Percentiles rank a stretch among this genome's conserved stretches.
Evolutionary conservation across 2,888 invertebrate genomes (phyloP).

Genomic region (Adela reaumurella): DNA sequence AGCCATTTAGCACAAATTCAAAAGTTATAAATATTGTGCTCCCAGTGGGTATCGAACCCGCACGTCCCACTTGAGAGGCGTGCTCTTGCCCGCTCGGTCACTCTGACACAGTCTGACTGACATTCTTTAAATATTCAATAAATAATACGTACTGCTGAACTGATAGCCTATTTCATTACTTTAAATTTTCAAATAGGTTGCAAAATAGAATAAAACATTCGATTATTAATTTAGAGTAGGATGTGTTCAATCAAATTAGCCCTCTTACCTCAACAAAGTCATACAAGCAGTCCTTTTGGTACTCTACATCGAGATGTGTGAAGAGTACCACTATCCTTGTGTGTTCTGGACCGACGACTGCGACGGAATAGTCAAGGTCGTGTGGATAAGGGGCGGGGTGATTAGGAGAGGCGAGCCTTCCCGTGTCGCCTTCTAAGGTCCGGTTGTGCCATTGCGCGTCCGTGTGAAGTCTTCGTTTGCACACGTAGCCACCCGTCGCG

Average conservation of each 20-base stretch:
- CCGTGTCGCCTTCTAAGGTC: constrained; percentile 62
- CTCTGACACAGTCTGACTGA: no score
- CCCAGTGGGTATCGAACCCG: no score
- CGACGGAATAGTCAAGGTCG: constrained; percentile 67
- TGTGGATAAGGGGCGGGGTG: constrained; percentile 71
- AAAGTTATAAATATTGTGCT: no score
- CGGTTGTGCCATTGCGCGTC: constrained; percentile 54
- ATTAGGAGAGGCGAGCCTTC: constrained; percentile 66
- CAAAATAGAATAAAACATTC: no score
- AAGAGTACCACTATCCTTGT: constrained; percentile 68
- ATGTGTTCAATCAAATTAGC: no score
- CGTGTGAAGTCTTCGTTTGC: constrained; percentile 45
- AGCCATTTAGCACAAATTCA: no score
- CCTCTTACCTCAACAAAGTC: constrained; percentile 69
- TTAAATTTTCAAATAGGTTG: background rate
- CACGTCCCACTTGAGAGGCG: no score
- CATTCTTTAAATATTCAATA: no score
- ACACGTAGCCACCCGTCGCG: constrained; percentile 66
- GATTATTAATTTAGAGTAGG: no score
- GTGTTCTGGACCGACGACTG: constrained; percentile 61
- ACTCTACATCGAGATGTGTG: constrained; percentile 66
- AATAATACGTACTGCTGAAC: no score
- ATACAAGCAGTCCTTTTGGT: constrained; percentile 74
- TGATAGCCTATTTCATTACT: background rate
- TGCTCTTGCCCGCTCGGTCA: no score